Percentiles rank a stretch among this genome's conserved stretches.
These are phyloP conservation scores for Gila orcuttii DNA, from an alignment of 2,113 vertebrate genomes.

Conservation along the genomic window DNA sequence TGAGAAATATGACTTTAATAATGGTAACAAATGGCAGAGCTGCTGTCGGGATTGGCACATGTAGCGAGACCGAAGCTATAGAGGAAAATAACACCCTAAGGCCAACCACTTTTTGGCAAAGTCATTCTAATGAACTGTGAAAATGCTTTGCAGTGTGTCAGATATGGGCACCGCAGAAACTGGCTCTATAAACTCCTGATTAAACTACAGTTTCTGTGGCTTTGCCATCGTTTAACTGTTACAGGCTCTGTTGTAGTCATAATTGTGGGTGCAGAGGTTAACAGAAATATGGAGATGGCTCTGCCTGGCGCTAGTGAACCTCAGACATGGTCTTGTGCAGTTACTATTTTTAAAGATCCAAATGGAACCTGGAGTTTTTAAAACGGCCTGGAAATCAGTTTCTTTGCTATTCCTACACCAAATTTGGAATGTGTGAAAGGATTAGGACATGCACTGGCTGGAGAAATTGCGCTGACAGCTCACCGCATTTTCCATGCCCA, in stretches of 20 bases:
- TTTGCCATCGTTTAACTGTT: conserved; percentile 66
- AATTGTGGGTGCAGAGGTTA: conserved; percentile 65
- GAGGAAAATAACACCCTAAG: conserved; percentile 47
- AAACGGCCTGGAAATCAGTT: conserved; percentile 21
- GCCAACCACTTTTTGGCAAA: conserved; percentile 54
- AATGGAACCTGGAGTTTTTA: conserved; percentile 33
- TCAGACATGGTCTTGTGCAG: conserved; percentile 25
- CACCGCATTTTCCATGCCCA: conserved; percentile 33
- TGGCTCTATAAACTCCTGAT: conserved; percentile 71
- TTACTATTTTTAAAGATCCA: conserved; percentile 35
- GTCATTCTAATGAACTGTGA: conserved; percentile 74
- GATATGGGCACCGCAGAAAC: conserved; percentile 69
- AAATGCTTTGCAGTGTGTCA: conserved; percentile 77
- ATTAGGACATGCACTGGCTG: conserved; percentile 39
- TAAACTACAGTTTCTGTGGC: conserved; percentile 72
- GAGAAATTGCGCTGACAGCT: conserved; percentile 43
- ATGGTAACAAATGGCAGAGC: conserved; percentile 69
- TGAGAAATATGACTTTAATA: conserved; percentile 79
- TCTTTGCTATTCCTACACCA: conserved; percentile 36
- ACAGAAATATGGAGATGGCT: conserved; percentile 63
- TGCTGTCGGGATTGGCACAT: conserved; percentile 53
- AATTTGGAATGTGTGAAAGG: conserved; percentile 63
- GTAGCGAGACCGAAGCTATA: conserved; percentile 32
- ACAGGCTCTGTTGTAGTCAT: conserved; percentile 60
- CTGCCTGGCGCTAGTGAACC: conserved; percentile 66